phyloP scores from a whole-genome alignment of 2,888 invertebrate species.

The Melipona bicolor region DNA sequence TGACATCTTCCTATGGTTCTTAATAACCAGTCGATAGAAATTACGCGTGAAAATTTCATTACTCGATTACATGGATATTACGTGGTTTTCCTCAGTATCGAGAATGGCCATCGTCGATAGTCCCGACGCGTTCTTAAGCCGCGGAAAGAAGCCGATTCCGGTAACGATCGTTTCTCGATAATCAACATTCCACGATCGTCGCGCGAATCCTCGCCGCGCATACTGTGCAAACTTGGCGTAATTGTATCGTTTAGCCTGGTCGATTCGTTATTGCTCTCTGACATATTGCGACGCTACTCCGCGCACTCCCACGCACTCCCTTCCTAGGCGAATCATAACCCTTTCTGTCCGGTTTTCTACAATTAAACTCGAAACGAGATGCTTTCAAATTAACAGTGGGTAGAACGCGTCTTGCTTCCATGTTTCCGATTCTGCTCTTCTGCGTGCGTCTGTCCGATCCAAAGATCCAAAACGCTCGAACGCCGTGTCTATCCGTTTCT shows the following conservation, averaged over 20 bases:
- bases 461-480: background rate
- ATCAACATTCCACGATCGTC: conserved; percentile 40
- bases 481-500: conserved; percentile 23
- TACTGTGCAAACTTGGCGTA: conserved; percentile 60
- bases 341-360: conserved; percentile 14
- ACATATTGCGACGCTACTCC: conserved; percentile 59
- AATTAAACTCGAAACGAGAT: too few species aligned
- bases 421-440: background rate
- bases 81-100: background rate
- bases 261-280: conserved; percentile 69
- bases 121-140: background rate
- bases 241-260: conserved; percentile 61
- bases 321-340: background rate
- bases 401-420: conserved; percentile 24
- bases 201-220: conserved; percentile 49
- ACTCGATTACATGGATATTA: background rate
- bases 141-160: conserved; percentile 35
- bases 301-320: background rate
- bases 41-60: background rate
- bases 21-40: background rate
- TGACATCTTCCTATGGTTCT: background rate
- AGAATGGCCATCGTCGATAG: background rate
- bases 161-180: conserved; percentile 60
- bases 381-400: too few species aligned
- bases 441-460: conserved; percentile 2